A percentile compares a stretch with the other conserved stretches of the same genome.
Evolutionary conservation across 1,140 invertebrate genomes (phyloP).

Genomic region (Drosophila lini): DNA sequence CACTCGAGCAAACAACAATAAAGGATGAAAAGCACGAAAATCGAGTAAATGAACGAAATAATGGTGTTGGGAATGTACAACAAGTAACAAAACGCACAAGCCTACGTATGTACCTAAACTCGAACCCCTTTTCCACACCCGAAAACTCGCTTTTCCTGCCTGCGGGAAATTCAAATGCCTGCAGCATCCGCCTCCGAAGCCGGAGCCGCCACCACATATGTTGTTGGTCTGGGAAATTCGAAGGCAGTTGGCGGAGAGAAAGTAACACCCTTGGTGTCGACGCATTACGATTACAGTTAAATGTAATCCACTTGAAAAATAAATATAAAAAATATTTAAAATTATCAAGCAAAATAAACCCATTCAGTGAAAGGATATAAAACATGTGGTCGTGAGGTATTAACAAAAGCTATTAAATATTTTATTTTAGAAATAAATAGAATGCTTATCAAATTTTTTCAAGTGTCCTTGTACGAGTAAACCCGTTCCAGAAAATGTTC

Average conservation of each 20-base stretch:
- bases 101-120: neutral
- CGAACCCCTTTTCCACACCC: constrained; percentile 3
- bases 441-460: neutral
- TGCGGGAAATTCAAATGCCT: constrained; percentile 40
- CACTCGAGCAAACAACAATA: constrained; percentile 81
- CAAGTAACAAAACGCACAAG: constrained; percentile 65
- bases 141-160: neutral
- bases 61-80: constrained; percentile 73
- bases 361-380: neutral
- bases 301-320: constrained; percentile 7
- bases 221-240: constrained; percentile 18
- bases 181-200: constrained; percentile 18
- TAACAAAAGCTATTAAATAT: neutral
- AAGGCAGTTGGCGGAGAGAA: constrained; percentile 19
- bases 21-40: constrained; percentile 75
- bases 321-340: neutral
- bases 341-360: neutral
- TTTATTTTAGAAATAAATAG: neutral
- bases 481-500: constrained; percentile 53
- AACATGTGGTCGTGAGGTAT: neutral
- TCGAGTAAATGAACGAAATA: constrained; percentile 80
- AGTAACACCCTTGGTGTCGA: constrained; percentile 34
- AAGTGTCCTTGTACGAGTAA: constrained; percentile 24
- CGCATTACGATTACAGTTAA: constrained; percentile 42
- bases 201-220: constrained; percentile 2